Evolutionary conservation across 2,797 vertebrate genomes (phyloP).

Genomic region (Sebastolobus alascanus): DNA sequence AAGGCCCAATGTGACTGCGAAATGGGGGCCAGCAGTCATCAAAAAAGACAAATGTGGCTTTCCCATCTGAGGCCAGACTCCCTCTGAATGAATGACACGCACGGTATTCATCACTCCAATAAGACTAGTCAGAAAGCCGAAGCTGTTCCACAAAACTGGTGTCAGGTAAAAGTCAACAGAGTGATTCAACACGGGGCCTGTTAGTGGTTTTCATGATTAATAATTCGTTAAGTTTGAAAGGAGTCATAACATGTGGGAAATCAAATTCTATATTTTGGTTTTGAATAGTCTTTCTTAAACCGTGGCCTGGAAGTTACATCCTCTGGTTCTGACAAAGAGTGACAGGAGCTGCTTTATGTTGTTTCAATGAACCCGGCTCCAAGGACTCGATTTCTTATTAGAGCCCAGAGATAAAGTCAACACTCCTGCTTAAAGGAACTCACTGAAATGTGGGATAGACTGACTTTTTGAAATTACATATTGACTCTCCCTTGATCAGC

Average conservation of each 20-base stretch:
- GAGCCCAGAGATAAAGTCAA: not conserved
- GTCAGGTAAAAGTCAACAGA: conserved; percentile 47
- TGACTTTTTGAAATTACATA: conserved; percentile 7
- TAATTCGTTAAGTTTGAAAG: conserved; percentile 39
- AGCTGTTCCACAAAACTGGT: conserved; percentile 34
- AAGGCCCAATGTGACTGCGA: conserved; percentile 57
- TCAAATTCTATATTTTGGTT: conserved; percentile 21
- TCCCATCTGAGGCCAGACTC: conserved; percentile 41
- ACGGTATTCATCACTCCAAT: conserved; percentile 24
- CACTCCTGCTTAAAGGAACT: not conserved
- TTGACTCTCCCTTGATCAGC: not conserved
- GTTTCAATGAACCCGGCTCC: conserved; percentile 14
- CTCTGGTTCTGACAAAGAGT: conserved; percentile 5
- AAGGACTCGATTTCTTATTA: conserved; percentile 15
- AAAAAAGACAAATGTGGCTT: conserved; percentile 52
- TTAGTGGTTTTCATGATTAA: conserved; percentile 30
- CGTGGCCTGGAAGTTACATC: not conserved
- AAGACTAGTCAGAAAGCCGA: conserved; percentile 35
- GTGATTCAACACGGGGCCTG: conserved; percentile 1
- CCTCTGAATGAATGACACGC: conserved; percentile 26
- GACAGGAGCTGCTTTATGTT: conserved; percentile 12
- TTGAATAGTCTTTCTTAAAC: conserved; percentile 15
- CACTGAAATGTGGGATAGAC: not conserved
- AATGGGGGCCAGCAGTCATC: conserved; percentile 37
- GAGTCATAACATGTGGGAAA: conserved; percentile 10